Conservation (phyloP, 2,113 vertebrate species). For the Podarcis cretensis region DNA sequence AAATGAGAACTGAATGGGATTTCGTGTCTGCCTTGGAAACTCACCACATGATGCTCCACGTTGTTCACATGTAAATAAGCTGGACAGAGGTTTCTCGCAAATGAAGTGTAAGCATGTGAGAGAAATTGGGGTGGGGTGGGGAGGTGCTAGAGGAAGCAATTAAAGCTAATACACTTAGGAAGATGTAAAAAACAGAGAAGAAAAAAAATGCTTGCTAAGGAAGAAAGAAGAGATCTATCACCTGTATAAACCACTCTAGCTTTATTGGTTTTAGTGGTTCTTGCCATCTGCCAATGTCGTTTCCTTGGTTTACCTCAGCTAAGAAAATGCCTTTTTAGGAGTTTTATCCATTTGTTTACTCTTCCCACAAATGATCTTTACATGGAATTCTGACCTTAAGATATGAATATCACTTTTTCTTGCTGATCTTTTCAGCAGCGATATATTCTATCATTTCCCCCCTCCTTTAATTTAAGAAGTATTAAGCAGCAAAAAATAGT, state of each 20-base stretch:
- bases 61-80: slow-evolving; percentile 97
- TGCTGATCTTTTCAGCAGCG: no score
- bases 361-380: background rate
- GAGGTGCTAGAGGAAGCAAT: slow-evolving; percentile 61
- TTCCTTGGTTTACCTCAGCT: background rate
- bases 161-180: background rate
- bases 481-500: background rate
- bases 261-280: background rate
- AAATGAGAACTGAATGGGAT: slow-evolving; percentile 91
- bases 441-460: background rate
- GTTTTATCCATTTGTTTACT: background rate
- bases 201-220: background rate
- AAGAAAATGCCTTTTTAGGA: background rate
- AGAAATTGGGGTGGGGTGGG: slow-evolving; percentile 45
- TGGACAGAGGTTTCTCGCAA: slow-evolving; percentile 78
- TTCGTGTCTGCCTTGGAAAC: slow-evolving; percentile 82
- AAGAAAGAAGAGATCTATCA: background rate
- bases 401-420: background rate
- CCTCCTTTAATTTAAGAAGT: background rate
- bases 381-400: background rate
- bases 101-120: slow-evolving; percentile 71
- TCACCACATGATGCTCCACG: slow-evolving; percentile 85
- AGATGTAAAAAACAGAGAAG: background rate
- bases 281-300: background rate
- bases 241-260: background rate